phyloP scores from a whole-genome alignment of 92 coral and sea anemone species.

The Actinostola sp. region DNA sequence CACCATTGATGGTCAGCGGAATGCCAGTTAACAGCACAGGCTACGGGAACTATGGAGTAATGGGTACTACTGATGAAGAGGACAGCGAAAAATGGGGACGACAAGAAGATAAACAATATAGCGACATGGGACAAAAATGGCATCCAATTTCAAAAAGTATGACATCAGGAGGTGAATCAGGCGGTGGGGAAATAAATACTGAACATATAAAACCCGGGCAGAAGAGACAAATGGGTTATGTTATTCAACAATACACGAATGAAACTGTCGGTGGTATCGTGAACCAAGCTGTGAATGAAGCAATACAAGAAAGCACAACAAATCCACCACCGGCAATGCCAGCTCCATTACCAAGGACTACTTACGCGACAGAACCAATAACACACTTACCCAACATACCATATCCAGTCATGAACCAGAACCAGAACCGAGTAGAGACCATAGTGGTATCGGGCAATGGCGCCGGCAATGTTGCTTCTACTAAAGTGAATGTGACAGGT shows the following conservation, averaged over 20 bases:
- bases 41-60: slow-evolving; percentile 29
- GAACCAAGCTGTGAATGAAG: slow-evolving; percentile 22
- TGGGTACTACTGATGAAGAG: slow-evolving; percentile 56
- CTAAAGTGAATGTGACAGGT: slow-evolving; percentile 20
- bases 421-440: not conserved
- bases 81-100: slow-evolving; percentile 52
- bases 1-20: slow-evolving; percentile 3
- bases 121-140: slow-evolving; percentile 4
- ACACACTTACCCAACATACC: slow-evolving; percentile 15
- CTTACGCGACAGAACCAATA: slow-evolving; percentile 13
- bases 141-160: not conserved
- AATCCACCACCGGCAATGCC: slow-evolving; percentile 49
- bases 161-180: slow-evolving; percentile 20
- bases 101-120: slow-evolving; percentile 28
- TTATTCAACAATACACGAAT: not conserved
- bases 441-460: slow-evolving; percentile 1
- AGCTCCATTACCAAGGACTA: slow-evolving; percentile 19
- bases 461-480: slow-evolving; percentile 9
- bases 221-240: slow-evolving; percentile 24
- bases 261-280: slow-evolving; percentile 3
- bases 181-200: not conserved
- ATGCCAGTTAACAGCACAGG: slow-evolving; percentile 12
- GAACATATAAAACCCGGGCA: slow-evolving; percentile 4
- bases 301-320: slow-evolving; percentile 25
- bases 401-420: not conserved